Conservation (phyloP, 2,113 vertebrate genomes). For the Globicephala melas region DNA sequence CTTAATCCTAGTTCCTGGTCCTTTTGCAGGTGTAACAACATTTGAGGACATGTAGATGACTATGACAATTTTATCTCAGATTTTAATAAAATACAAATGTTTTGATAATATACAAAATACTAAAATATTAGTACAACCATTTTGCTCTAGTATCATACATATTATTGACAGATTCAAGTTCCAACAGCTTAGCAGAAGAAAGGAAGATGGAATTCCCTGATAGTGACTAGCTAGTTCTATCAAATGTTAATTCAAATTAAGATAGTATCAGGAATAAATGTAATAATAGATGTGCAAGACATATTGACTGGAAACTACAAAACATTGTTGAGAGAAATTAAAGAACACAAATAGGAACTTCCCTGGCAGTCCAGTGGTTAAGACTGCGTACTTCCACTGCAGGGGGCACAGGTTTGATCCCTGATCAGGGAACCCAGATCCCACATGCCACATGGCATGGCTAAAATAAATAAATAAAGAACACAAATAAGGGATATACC, state of each 20-base stretch:
- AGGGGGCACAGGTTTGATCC: too few species aligned
- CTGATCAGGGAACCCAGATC: too few species aligned
- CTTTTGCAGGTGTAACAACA: not conserved
- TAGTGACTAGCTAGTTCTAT: not conserved
- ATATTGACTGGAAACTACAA: not conserved
- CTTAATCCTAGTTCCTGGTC: not conserved
- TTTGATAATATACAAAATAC: constrained; percentile 1
- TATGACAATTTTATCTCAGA: not conserved
- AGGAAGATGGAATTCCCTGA: not conserved
- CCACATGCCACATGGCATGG: too few species aligned
- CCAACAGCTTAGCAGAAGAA: not conserved
- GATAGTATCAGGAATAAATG: not conserved
- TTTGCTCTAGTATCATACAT: not conserved
- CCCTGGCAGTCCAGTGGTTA: too few species aligned
- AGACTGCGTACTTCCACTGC: too few species aligned
- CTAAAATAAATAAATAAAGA: not conserved
- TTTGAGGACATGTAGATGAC: not conserved
- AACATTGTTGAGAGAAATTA: not conserved
- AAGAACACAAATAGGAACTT: too few species aligned
- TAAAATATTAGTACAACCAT: not conserved
- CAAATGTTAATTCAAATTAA: not conserved
- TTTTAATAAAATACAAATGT: not conserved
- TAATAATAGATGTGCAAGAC: not conserved
- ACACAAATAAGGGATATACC: not conserved
- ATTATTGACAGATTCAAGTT: not conserved